Percentiles rank a stretch among this genome's conserved stretches.
These are phyloP conservation scores for Miichthys miiuy DNA, from an alignment of 2,797 vertebrate genomes.

Conservation along the genomic window DNA sequence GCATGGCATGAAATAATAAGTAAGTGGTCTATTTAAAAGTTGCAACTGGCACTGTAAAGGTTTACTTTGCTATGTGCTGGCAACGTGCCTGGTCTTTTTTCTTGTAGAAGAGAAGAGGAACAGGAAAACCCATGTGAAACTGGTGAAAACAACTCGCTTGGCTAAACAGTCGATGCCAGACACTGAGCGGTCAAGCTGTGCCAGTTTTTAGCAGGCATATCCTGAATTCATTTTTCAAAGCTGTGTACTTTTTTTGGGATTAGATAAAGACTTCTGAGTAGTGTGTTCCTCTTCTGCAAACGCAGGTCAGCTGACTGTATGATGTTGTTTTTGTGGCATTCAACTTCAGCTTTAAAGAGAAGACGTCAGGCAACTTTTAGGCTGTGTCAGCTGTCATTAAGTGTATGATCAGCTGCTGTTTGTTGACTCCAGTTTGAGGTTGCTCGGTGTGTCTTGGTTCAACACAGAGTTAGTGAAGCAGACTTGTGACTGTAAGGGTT, in stretches of 20 bases:
- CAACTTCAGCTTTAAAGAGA: not conserved
- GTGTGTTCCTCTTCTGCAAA: not conserved
- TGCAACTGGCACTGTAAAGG: not conserved
- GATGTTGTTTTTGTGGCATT: constrained; percentile 1
- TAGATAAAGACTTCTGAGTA: not conserved
- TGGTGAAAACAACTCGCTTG: not conserved
- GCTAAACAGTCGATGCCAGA: not conserved
- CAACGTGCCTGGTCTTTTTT: not conserved
- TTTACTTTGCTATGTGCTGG: not conserved
- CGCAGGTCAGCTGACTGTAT: not conserved
- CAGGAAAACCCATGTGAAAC: not conserved
- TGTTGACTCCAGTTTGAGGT: constrained; percentile 33
- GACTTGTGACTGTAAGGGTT: constrained; percentile 5
- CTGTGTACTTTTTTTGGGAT: not conserved
- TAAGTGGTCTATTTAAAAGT: not conserved
- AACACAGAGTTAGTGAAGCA: not conserved
- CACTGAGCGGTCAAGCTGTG: not conserved
- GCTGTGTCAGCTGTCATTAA: not conserved
- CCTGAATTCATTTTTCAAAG: not conserved
- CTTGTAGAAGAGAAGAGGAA: not conserved
- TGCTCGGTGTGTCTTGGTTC: constrained; percentile 23
- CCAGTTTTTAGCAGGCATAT: not conserved
- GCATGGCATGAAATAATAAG: not conserved
- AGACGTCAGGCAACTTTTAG: not conserved
- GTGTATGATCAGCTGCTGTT: constrained; percentile 44